Percentiles rank a stretch among this genome's conserved stretches.
Evolutionary conservation across 1,140 invertebrate species (phyloP).

Genomic region (Melanaphis sacchari): DNA sequence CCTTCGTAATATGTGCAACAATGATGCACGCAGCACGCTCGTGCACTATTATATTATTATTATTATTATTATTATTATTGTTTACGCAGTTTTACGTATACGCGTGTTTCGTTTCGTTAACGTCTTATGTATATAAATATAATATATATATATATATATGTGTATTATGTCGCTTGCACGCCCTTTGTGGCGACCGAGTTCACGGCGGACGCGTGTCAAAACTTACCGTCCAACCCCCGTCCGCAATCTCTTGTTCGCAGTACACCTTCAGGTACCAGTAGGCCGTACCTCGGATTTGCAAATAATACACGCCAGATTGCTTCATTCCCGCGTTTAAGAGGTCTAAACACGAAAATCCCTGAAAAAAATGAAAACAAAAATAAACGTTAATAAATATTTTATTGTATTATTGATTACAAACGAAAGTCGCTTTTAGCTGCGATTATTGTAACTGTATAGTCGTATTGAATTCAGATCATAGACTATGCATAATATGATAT

Average conservation of each 20-base stretch:
- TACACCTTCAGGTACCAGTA: constrained; percentile 92
- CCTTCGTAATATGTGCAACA: not conserved
- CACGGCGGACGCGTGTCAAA: not conserved
- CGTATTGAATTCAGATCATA: not conserved
- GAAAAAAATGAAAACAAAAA: constrained; percentile 62
- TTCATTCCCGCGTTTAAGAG: constrained; percentile 82
- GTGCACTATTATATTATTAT: not conserved
- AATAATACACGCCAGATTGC: constrained; percentile 85
- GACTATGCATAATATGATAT: not conserved
- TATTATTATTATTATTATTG: not conserved
- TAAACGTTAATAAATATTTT: not conserved
- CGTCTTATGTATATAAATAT: not conserved
- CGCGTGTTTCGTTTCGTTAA: not conserved
- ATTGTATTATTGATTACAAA: not conserved
- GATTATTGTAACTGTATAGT: not conserved
- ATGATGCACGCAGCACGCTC: not conserved
- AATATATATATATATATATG: no score
- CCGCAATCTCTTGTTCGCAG: constrained; percentile 88
- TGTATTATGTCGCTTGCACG: no score
- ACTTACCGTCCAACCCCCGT: constrained; percentile 93
- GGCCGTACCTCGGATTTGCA: constrained; percentile 86
- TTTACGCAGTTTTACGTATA: not conserved
- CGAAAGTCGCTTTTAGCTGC: not conserved
- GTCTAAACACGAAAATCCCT: constrained; percentile 88
- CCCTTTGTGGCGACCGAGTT: not conserved